Base-by-base conservation (phyloP, 2,797 vertebrate genomes). In the Notolabrus celidotus region DNA sequence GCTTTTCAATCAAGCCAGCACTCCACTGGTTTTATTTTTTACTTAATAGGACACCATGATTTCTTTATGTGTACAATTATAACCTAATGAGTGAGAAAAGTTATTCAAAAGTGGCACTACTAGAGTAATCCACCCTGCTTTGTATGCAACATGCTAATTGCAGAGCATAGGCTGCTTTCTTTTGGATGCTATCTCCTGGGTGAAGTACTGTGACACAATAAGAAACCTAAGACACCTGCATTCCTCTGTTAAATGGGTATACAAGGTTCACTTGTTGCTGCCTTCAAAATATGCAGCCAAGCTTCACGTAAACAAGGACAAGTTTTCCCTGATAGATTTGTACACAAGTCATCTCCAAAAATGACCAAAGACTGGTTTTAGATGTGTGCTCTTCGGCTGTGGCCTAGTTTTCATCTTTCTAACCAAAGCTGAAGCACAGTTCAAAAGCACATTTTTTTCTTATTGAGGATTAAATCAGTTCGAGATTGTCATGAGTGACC, bases 181-280 rank as follows among this genome's bases (percentile, higher is more conserved):
- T n/a, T n/a, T n/a, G n/a, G n/a, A n/a, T n/a, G n/a, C n/a, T n/a
- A n/a, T n/a, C n/a, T n/a, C n/a, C n/a, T n/a, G n/a, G n/a, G n/a
- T n/a, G n/a, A n/a, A n/a, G n/a, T n/a, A n/a, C n/a, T n/a, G n/a
- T n/a, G n/a, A n/a, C n/a, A n/a, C n/a, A n/a, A n/a, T n/a, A n/a
- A n/a, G n/a, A n/a, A n/a, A n/a, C 25, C 27, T 3, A 11, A 31
- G 12, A 68, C 20, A 64, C 22, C 5, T 31, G 0, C 33, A 56
- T 67, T 33, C 16, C 31, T 55, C 16, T 39, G 20, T 43, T 5
- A 52, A 66, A 42, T 0, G 9, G 16, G n/a, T n/a, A 31, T 16
- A 64, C 43, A 83, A 67, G 49, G 23, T 51, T 54, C 10, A 55
- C 67, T 65, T 75, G 59, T 72, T 1, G 17, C 34, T 53, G n/a